These are phyloP conservation scores for Kuschelorhynchus macadamiae DNA, from an alignment of 2,888 invertebrate genomes.

Conservation along the genomic window DNA sequence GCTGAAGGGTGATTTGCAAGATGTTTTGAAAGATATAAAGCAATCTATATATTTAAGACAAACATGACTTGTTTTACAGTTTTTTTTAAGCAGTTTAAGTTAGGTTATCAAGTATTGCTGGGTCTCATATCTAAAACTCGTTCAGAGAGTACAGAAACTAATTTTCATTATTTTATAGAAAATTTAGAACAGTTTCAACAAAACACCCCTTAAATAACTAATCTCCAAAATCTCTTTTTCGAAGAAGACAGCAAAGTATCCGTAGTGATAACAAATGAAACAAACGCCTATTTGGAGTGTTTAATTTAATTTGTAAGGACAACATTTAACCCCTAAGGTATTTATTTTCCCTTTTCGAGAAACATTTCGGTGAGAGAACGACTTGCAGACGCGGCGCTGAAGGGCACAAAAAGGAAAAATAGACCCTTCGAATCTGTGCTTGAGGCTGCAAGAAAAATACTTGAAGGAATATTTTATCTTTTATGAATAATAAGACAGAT, in stretches of 20 bases:
- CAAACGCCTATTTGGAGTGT: constrained; percentile 24
- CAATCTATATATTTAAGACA: no score
- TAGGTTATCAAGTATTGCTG: no score
- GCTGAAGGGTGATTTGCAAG: no score
- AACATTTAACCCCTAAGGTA: constrained; percentile 38
- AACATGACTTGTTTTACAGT: no score
- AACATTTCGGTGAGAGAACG: constrained; percentile 21
- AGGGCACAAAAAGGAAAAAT: constrained; percentile 15
- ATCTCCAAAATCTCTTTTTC: neutral
- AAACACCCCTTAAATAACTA: neutral
- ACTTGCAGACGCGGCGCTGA: constrained; percentile 16
- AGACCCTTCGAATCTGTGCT: constrained; percentile 8
- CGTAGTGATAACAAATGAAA: constrained; percentile 26
- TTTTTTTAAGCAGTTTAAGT: no score
- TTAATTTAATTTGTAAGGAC: constrained; percentile 46
- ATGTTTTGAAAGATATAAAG: no score
- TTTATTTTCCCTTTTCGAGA: constrained; percentile 31
- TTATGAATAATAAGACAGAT: no score
- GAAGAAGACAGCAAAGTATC: neutral
- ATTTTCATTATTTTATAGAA: neutral
- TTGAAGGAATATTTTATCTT: no score
- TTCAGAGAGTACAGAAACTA: no score
- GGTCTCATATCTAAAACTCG: no score
- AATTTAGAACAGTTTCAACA: no score
- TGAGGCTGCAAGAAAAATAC: no score